A percentile compares a stretch with the other conserved stretches of the same genome.
phyloP scores from a whole-genome alignment of 2,888 invertebrate species.

The Ennomos quercinarius region DNA sequence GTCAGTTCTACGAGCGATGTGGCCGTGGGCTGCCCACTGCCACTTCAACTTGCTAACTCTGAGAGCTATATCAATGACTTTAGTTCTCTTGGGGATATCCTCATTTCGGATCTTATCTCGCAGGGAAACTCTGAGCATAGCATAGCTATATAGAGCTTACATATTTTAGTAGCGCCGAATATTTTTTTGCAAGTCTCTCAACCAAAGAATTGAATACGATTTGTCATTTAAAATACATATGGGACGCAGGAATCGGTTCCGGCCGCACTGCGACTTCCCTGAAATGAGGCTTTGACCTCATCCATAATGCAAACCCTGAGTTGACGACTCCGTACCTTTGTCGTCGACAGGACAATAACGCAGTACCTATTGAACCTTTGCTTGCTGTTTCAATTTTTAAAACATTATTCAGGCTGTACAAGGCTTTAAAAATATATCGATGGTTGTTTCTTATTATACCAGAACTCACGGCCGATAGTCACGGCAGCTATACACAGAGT shows the following conservation, averaged over 20 bases:
- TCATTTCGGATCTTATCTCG: too few relatives aligned
- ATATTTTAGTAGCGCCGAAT: conserved; percentile 13
- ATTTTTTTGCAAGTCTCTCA: conserved; percentile 1
- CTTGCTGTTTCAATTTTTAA: conserved; percentile 34
- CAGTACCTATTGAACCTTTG: conserved; percentile 40
- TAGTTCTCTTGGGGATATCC: too few relatives aligned
- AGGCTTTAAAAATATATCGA: too few relatives aligned
- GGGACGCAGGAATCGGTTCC: conserved; percentile 41
- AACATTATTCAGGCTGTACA: conserved; percentile 10
- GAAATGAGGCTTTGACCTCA: conserved; percentile 76
- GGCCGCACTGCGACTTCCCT: conserved; percentile 52
- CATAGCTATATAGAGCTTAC: too few relatives aligned
- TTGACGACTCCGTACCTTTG: conserved; percentile 53
- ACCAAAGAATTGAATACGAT: conserved; percentile 32
- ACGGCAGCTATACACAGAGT: too few relatives aligned
- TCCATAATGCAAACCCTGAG: conserved; percentile 68
- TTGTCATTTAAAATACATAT: conserved; percentile 37
- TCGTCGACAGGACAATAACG: conserved; percentile 49
- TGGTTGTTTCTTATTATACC: too few relatives aligned
- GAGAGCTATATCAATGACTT: too few relatives aligned
- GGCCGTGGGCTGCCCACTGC: too few relatives aligned
- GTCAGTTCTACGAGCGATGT: too few relatives aligned
- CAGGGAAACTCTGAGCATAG: too few relatives aligned
- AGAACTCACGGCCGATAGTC: too few relatives aligned
- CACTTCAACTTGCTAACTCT: too few relatives aligned